phyloP scores from a whole-genome alignment of 2,888 invertebrate genomes.

The Orchesellides sinensis region DNA sequence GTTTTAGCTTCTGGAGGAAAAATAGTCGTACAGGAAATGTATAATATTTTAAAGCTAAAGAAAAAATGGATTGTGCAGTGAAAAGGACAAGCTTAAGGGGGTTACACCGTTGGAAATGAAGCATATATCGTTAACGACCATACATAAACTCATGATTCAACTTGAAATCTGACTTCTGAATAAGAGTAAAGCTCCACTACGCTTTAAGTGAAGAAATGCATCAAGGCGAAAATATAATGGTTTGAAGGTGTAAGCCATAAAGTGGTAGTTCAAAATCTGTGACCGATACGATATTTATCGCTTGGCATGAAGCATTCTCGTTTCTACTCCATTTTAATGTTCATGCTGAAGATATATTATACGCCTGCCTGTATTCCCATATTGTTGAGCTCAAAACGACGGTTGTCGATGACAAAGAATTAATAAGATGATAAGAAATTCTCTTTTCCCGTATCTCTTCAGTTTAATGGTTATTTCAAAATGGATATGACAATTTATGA shows the following conservation, averaged over 20 bases:
- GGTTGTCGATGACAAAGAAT: too few relatives aligned
- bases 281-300: conserved; percentile 27
- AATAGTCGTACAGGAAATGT: background rate
- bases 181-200: too few relatives aligned
- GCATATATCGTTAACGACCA: conserved; percentile 22
- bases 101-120: background rate
- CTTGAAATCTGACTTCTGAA: too few relatives aligned
- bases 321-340: conserved; percentile 33
- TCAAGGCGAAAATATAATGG: conserved; percentile 6
- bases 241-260: background rate
- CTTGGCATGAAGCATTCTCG: background rate
- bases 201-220: background rate
- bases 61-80: conserved; percentile 14
- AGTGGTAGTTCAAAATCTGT: background rate
- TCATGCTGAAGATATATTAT: background rate
- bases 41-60: background rate
- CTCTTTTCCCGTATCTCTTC: background rate
- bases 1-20: conserved; percentile 7
- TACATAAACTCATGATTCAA: background rate
- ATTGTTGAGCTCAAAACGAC: too few relatives aligned
- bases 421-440: conserved; percentile 16
- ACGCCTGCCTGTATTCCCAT: too few relatives aligned
- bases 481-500: conserved; percentile 45
- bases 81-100: background rate
- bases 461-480: conserved; percentile 17